Evolutionary conservation across 2,797 vertebrate genomes (phyloP).

Genomic region (Megalops cyprinoides): DNA sequence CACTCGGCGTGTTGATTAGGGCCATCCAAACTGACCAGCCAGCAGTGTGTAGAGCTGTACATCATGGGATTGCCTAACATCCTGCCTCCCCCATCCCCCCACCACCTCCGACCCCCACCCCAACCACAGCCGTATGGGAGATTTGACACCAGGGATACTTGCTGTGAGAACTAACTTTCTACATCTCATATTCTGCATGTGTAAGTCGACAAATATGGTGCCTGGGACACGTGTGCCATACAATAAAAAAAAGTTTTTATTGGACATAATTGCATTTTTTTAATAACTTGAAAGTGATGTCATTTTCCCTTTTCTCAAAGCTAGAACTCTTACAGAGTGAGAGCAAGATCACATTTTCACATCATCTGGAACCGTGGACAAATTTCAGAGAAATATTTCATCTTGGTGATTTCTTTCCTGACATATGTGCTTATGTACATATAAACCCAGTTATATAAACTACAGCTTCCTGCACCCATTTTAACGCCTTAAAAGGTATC

Average conservation of each 20-base stretch:
- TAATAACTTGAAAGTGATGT: no score
- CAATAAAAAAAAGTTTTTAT: neutral
- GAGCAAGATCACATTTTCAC: no score
- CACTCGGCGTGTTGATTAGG: constrained; percentile 35
- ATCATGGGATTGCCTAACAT: no score
- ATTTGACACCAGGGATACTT: no score
- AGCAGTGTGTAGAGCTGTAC: constrained; percentile 48
- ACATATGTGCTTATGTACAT: neutral
- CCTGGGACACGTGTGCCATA: neutral
- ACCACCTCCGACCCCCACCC: no score
- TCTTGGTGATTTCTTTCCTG: neutral
- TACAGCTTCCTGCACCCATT: neutral
- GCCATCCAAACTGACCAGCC: constrained; percentile 47
- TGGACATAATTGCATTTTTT: neutral
- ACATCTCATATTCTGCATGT: neutral
- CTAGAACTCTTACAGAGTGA: no score
- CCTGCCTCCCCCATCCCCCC: no score
- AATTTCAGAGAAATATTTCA: neutral
- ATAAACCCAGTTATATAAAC: neutral
- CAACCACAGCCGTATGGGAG: no score
- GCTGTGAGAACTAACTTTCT: neutral
- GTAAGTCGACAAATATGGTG: neutral
- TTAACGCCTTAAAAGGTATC: neutral
- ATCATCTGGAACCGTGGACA: no score
- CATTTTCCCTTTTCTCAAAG: no score